Conservation (phyloP, 2,797 vertebrate genomes). For the Xenops minutus region DNA sequence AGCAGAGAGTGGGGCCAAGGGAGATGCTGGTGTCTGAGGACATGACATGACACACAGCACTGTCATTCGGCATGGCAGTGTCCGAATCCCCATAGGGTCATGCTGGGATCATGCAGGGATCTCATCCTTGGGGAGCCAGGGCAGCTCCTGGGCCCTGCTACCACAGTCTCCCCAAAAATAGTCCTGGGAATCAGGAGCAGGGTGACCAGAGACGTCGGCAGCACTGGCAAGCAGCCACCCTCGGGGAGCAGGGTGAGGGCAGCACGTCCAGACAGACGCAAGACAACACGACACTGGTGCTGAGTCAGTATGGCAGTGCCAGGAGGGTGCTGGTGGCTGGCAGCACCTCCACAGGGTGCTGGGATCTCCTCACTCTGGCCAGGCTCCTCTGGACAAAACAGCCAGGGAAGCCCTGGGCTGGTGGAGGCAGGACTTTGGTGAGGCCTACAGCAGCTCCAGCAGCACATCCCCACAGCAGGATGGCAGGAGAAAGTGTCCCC, state of each 20-base stretch:
- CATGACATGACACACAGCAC: accelerated
- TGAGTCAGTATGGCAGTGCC: background rate
- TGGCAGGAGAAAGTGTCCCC: background rate
- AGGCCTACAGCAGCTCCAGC: background rate
- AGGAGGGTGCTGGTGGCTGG: background rate
- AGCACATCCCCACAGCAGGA: accelerated
- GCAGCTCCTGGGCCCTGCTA: accelerated
- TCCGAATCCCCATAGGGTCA: background rate
- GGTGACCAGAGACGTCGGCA: background rate
- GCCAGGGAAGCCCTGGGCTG: accelerated
- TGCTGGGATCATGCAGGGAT: constrained; percentile 31
- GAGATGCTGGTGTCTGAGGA: background rate
- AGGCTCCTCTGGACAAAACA: background rate
- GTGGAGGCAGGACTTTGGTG: accelerated
- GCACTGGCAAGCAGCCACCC: background rate
- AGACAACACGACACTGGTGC: background rate
- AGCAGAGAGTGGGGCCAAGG: background rate
- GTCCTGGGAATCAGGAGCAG: accelerated
- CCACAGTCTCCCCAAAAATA: background rate
- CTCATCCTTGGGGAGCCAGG: background rate
- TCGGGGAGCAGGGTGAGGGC: background rate
- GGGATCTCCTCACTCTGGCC: background rate
- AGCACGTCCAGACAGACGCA: background rate
- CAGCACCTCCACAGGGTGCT: background rate
- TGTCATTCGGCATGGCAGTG: background rate